Conservation (phyloP, 2,888 invertebrate species). For the Anagyrus pseudococci region DNA sequence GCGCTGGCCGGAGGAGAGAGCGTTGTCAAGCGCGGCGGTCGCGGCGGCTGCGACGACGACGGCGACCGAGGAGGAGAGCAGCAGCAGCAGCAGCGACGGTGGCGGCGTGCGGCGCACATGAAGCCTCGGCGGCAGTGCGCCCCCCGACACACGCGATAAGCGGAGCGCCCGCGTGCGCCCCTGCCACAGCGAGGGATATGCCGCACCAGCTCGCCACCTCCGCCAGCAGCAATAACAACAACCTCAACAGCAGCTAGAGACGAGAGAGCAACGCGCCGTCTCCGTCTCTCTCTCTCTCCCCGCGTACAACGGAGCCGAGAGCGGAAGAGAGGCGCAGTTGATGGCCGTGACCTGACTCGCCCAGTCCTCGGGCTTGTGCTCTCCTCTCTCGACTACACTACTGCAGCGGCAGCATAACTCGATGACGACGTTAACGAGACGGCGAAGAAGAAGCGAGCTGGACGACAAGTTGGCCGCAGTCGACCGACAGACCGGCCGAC, state of each 20-base stretch:
- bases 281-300: no score
- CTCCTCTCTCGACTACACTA: background rate
- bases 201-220: no score
- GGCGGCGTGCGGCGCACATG: constrained; percentile 25
- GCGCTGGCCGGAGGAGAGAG: constrained; percentile 16
- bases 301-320: constrained; percentile 38
- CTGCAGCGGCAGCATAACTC: constrained; percentile 2
- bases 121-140: constrained; percentile 37
- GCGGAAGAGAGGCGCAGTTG: constrained; percentile 41
- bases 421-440: background rate
- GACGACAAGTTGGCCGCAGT: no score
- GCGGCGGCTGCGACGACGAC: no score
- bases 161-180: no score
- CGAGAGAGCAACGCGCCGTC: no score
- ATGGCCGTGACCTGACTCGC: constrained; percentile 50
- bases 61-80: constrained; percentile 20
- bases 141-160: no score
- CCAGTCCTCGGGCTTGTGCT: background rate
- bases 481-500: no score
- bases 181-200: no score
- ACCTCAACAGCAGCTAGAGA: no score
- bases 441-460: no score
- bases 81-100: background rate
- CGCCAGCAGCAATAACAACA: no score
- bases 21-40: constrained; percentile 31